Conservation (phyloP, 2,113 vertebrate genomes). For the Albula goreensis region DNA sequence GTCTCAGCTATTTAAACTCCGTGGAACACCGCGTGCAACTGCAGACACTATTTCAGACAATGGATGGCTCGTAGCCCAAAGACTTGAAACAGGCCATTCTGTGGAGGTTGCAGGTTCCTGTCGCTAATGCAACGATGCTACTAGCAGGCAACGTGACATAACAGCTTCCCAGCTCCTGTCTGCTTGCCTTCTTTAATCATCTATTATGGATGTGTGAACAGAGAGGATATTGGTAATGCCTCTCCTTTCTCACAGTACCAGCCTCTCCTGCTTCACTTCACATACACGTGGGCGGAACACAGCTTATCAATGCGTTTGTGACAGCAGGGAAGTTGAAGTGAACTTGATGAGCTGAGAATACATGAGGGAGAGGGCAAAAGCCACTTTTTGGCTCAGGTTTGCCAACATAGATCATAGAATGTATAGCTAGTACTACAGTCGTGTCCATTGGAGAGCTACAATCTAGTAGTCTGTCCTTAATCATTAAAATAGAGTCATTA, state of each 20-base stretch:
- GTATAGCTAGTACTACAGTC: neutral
- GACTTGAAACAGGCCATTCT: neutral
- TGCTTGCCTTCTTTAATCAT: neutral
- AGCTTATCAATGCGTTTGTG: neutral
- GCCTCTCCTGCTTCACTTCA: neutral
- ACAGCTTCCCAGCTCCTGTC: neutral
- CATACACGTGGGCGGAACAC: neutral
- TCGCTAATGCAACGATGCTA: neutral
- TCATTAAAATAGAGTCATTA: neutral
- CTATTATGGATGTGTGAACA: neutral
- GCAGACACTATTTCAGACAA: slow-evolving; percentile 24
- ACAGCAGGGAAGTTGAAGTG: neutral
- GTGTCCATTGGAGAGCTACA: neutral
- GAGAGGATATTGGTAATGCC: neutral
- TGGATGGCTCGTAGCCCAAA: slow-evolving; percentile 19
- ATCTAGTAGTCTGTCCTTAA: neutral
- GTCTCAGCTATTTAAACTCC: slow-evolving; percentile 19
- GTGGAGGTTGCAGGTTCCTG: neutral
- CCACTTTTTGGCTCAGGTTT: no score
- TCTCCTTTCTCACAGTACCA: neutral
- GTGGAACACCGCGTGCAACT: neutral
- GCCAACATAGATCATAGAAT: neutral
- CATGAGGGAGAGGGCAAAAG: neutral
- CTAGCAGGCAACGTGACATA: neutral
- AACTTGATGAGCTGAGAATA: neutral